Percentiles rank a stretch among this genome's conserved stretches.
These are phyloP conservation scores for Ips nitidus DNA, from an alignment of 1,140 invertebrate species.

Conservation along the genomic window DNA sequence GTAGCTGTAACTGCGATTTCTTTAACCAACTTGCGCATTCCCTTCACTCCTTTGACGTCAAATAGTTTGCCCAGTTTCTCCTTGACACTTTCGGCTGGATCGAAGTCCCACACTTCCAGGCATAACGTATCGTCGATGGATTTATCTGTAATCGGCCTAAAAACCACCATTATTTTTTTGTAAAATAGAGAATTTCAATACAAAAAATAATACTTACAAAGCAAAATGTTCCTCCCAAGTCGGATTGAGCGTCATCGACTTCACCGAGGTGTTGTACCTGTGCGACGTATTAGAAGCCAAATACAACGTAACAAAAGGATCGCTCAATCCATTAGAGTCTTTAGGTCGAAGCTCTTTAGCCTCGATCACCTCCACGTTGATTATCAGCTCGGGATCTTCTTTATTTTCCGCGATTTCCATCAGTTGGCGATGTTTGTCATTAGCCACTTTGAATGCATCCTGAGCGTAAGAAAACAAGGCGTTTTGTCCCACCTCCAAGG, in stretches of 20 bases:
- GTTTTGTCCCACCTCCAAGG: conserved; percentile 66
- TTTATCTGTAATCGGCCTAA: conserved; percentile 65
- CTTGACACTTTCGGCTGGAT: conserved; percentile 83
- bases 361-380: conserved; percentile 92
- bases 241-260: conserved; percentile 84
- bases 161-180: neutral
- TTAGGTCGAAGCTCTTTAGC: conserved; percentile 90
- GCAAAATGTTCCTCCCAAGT: conserved; percentile 97
- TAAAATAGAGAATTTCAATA: conserved; percentile 4
- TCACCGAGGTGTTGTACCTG: conserved; percentile 88
- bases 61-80: conserved; percentile 85
- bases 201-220: conserved; percentile 70
- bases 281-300: conserved; percentile 73
- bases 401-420: conserved; percentile 69
- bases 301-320: conserved; percentile 90
- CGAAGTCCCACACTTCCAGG: conserved; percentile 85
- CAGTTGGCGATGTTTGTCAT: conserved; percentile 70
- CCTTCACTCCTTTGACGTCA: conserved; percentile 81
- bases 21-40: conserved; percentile 84
- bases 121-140: conserved; percentile 65
- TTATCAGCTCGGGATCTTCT: conserved; percentile 85
- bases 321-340: conserved; percentile 94
- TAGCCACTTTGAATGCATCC: conserved; percentile 83
- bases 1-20: conserved; percentile 95
- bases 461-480: conserved; percentile 80